Conservation (phyloP, 2,797 vertebrate genomes). For the Gadopsis bispinosus region DNA sequence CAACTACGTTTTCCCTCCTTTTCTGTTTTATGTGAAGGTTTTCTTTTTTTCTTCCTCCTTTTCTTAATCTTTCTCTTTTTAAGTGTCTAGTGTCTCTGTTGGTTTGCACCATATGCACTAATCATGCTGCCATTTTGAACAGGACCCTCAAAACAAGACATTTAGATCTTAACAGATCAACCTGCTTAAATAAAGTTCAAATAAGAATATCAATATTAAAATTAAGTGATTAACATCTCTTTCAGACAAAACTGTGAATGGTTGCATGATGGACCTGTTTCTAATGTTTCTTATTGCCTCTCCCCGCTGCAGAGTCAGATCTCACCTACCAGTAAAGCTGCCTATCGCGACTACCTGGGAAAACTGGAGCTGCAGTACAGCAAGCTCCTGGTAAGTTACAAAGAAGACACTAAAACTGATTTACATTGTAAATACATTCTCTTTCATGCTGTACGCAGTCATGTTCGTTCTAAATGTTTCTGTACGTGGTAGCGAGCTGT, state of each 20-base stretch:
- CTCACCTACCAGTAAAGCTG: conserved; percentile 82
- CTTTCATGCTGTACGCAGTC: too few relatives aligned
- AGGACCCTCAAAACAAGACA: neutral
- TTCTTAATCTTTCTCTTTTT: neutral
- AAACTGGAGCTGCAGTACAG: conserved; percentile 92
- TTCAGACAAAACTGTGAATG: neutral
- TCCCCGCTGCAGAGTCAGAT: conserved; percentile 86
- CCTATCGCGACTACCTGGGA: conserved; percentile 91
- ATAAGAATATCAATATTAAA: neutral
- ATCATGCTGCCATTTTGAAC: neutral
- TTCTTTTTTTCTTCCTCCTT: neutral
- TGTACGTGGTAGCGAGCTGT: too few relatives aligned
- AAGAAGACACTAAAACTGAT: neutral
- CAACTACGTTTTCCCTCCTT: too few relatives aligned
- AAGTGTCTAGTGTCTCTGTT: too few relatives aligned
- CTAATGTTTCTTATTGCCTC: neutral
- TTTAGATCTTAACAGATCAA: too few relatives aligned
- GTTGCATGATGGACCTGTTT: neutral
- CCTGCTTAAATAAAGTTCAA: neutral
- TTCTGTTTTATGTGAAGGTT: too few relatives aligned
- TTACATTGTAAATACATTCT: too few relatives aligned
- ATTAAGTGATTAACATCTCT: neutral
- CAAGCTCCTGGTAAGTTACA: conserved; percentile 88
- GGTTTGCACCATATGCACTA: neutral
- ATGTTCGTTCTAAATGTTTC: too few relatives aligned